Base-by-base conservation (phyloP, 2,797 vertebrate genomes). In the Sebastes itinus region DNA sequence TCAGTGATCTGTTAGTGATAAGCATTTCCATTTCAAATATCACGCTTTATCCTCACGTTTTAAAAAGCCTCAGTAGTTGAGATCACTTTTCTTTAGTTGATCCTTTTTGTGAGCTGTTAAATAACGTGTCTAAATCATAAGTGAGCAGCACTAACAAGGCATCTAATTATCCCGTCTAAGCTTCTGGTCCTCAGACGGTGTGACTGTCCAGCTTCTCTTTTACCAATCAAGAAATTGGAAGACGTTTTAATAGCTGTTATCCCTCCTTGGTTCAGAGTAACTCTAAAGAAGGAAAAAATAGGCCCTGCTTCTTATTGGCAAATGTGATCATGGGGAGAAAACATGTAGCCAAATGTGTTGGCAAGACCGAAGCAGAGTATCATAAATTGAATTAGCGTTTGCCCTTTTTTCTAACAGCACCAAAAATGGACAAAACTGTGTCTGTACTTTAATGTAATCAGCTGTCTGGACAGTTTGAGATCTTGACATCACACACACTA, bases 351-450 rank as follows among this genome's bases (percentile, higher is more conserved):
- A 95, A 93, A 95, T 75, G 88, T 88, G 90, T 86, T 95, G 93
- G 92, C 93, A 89, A 68, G 86, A 81, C 83, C 69, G 66, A 52
- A 63, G 58, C 65, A 4, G 55, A 80, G 84, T 61, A 86, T 92
- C 89, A 93, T 94, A 94, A 92, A 95, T 92, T 90, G 83, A 94
- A 93, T 94, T 91, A 91, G 89, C 72, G 86, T 89, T 93, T 87
- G 82, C 89, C 80, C 72, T 86, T 92, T 93, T 88, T 89, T 83
- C 81, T 88, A 90, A 82, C 86, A 89, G 89, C 84, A 95, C 93
- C 94, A 95, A 95, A 95, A 93, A 95, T 95, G 94, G 94, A 92
- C 89, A 95, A 94, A 92, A 94, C 84, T 81, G 83, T 87, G 89
- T 91, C 77, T 91, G 78, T 52, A 22, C 82, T 90, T 91, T 90